Evolutionary conservation across 2,888 invertebrate genomes (phyloP).

Genomic region (Tachina lurida): DNA sequence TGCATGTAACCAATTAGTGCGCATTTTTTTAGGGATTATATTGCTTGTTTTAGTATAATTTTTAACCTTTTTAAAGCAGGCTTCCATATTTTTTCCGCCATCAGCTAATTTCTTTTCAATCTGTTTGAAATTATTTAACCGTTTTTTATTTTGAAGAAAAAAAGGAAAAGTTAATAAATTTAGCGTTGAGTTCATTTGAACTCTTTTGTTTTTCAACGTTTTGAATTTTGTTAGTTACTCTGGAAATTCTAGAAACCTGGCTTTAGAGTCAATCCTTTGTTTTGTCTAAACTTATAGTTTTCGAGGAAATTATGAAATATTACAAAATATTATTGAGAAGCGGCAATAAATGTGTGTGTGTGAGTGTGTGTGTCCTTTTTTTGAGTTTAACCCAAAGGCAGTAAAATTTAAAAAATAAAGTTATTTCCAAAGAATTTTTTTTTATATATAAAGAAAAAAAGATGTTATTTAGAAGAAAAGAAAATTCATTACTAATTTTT

Average conservation of each 20-base stretch:
- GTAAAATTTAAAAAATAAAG: not conserved
- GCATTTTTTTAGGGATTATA: conserved; percentile 4
- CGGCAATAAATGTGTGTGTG: not conserved
- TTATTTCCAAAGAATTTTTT: too few relatives aligned
- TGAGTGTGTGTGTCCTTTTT: too few relatives aligned
- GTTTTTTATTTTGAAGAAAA: conserved; percentile 4
- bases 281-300: conserved; percentile 12
- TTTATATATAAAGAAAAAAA: too few relatives aligned
- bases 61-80: not conserved
- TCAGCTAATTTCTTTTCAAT: conserved; percentile 6
- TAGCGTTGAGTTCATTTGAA: conserved; percentile 20
- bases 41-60: conserved; percentile 1
- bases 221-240: conserved; percentile 9
- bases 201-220: conserved; percentile 33
- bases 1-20: conserved; percentile 13
- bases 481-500: too few relatives aligned
- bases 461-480: too few relatives aligned
- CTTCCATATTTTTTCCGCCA: too few relatives aligned
- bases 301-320: conserved; percentile 56
- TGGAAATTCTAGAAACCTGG: conserved; percentile 60
- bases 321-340: conserved; percentile 42
- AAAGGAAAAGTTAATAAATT: not conserved
- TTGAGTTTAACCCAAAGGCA: not conserved
- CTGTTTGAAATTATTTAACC: conserved; percentile 44
- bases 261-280: conserved; percentile 66